These are phyloP conservation scores for Aphidius ervi DNA, from an alignment of 1,140 invertebrate species.

Conservation along the genomic window DNA sequence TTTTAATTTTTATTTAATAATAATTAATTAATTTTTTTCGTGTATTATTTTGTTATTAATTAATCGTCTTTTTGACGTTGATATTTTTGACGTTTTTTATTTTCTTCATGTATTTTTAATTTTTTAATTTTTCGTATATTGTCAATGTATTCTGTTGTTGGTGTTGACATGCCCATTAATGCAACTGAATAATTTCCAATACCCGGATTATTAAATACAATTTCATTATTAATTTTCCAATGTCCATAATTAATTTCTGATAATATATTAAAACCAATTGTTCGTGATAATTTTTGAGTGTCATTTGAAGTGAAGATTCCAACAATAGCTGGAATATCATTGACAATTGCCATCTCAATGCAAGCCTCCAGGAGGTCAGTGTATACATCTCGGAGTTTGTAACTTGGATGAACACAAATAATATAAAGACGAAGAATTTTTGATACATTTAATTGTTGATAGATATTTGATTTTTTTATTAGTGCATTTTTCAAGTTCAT, in stretches of 20 bases:
- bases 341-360: conserved; percentile 46
- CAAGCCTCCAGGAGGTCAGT: conserved; percentile 50
- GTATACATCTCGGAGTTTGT: conserved; percentile 43
- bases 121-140: conserved; percentile 9
- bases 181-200: conserved; percentile 59
- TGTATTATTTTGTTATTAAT: no score
- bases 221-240: conserved; percentile 54
- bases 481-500: conserved; percentile 41
- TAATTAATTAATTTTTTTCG: no score
- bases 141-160: conserved; percentile 11
- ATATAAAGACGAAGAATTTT: conserved; percentile 42
- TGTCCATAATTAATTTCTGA: conserved; percentile 57
- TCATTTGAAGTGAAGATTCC: conserved; percentile 55
- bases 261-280: conserved; percentile 50
- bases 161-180: conserved; percentile 50
- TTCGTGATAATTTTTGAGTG: conserved; percentile 50
- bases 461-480: conserved; percentile 42
- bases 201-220: conserved; percentile 58
- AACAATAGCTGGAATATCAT: conserved; percentile 51
- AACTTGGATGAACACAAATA: conserved; percentile 47
- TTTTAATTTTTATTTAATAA: no score
- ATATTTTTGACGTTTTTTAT: not conserved
- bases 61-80: no score
- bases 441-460: conserved; percentile 34
- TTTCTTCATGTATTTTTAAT: conserved; percentile 6